phyloP scores from a whole-genome alignment of 2,888 invertebrate species.

The Liposcelis brunnea region DNA sequence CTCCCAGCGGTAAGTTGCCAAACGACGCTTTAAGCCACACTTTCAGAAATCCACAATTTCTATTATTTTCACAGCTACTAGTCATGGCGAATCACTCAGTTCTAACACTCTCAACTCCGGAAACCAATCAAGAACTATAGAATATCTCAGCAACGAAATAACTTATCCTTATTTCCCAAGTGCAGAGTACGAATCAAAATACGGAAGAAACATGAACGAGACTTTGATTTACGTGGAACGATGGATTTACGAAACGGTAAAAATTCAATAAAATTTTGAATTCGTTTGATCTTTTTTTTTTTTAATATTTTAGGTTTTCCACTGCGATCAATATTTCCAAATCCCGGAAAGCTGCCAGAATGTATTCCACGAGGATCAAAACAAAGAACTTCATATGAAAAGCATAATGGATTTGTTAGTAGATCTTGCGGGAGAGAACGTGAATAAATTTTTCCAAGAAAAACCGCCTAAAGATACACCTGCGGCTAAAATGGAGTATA shows the following conservation, averaged over 20 bases:
- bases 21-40: too few species aligned
- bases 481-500: conserved; percentile 18
- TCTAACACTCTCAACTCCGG: too few species aligned
- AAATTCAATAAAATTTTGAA: conserved; percentile 11
- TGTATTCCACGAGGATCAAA: too few species aligned
- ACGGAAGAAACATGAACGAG: conserved; percentile 17
- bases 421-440: conserved; percentile 20
- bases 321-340: too few species aligned
- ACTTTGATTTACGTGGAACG: conserved; percentile 23
- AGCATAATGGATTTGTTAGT: conserved; percentile 22
- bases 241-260: conserved; percentile 24
- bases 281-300: conserved; percentile 14
- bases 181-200: conserved; percentile 13
- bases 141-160: conserved; percentile 10
- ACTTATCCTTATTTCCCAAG: conserved; percentile 21
- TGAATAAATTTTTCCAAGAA: conserved; percentile 15
- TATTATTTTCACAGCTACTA: too few species aligned
- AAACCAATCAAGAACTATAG: too few species aligned
- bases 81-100: too few species aligned
- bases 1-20: too few species aligned
- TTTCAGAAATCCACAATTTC: too few species aligned
- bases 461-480: conserved; percentile 9
- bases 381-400: conserved; percentile 7
- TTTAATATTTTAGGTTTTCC: conserved; percentile 16
- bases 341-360: too few species aligned